A percentile compares a stretch with the other conserved stretches of the same genome.
phyloP scores from a whole-genome alignment of 2,888 invertebrate species.

The Acronicta alni region DNA sequence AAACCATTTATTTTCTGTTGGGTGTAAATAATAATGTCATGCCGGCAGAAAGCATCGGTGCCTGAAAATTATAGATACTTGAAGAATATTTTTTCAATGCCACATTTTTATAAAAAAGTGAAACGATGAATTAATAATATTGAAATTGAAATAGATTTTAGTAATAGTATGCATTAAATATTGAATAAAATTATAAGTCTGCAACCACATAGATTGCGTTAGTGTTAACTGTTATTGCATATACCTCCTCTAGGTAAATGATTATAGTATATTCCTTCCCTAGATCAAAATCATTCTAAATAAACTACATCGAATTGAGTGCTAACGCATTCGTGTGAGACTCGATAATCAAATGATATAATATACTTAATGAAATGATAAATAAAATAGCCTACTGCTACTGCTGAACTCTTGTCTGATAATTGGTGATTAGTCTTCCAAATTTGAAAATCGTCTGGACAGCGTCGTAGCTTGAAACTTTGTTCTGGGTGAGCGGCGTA shows the following conservation, averaged over 20 bases:
- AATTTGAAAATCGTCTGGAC: constrained; percentile 44
- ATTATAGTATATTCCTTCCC: constrained; percentile 18
- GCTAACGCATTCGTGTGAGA: constrained; percentile 40
- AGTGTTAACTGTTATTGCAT: constrained; percentile 19
- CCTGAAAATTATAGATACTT: constrained; percentile 77
- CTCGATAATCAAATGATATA: constrained; percentile 20
- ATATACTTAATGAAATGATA: constrained; percentile 35
- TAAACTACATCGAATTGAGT: constrained; percentile 60
- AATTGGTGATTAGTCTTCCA: constrained; percentile 63
- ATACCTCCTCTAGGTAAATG: constrained; percentile 23
- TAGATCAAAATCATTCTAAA: constrained; percentile 52
- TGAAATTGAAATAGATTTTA: constrained; percentile 65
- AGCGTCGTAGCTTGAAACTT: constrained; percentile 23
- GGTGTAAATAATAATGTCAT: constrained; percentile 71
- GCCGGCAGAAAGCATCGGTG: constrained; percentile 79
- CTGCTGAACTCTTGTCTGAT: too few species aligned
- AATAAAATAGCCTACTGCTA: constrained; percentile 29
- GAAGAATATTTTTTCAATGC: constrained; percentile 81
- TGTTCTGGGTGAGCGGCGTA: too few species aligned
- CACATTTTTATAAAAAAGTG: constrained; percentile 67
- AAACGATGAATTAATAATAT: constrained; percentile 64
- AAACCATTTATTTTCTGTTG: constrained; percentile 69
- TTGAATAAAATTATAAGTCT: constrained; percentile 54
- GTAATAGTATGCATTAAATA: constrained; percentile 55
- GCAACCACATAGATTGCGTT: constrained; percentile 55